These are phyloP conservation scores for Salvelinus fontinalis DNA, from an alignment of 2,113 vertebrate species.

Conservation along the genomic window DNA sequence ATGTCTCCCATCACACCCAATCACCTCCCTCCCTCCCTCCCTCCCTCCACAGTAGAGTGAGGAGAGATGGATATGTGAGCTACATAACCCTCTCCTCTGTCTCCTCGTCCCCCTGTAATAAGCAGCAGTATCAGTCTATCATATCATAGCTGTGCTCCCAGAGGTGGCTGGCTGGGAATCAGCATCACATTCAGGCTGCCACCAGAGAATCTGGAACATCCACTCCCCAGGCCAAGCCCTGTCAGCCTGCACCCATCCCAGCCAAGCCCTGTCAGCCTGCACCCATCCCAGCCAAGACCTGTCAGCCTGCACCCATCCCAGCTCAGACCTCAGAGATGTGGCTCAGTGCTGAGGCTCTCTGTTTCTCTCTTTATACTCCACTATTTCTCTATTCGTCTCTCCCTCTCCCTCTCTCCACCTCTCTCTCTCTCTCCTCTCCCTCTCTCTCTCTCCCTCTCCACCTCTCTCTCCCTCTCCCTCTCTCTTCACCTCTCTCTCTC, in stretches of 20 bases:
- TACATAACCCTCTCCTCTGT: background rate
- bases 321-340: background rate
- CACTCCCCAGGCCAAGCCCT: slow-evolving; percentile 22
- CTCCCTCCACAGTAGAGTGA: background rate
- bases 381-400: background rate
- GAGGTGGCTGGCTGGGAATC: slow-evolving; percentile 14
- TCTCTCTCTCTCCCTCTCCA: background rate
- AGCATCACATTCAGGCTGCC: slow-evolving; percentile 2
- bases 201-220: slow-evolving; percentile 16
- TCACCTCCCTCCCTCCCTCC: background rate
- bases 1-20: background rate
- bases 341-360: background rate
- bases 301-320: slow-evolving; percentile 17
- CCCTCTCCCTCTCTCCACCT: background rate
- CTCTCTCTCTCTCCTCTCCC: background rate
- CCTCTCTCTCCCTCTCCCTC: too few relatives aligned
- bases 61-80: background rate
- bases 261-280: slow-evolving; percentile 16
- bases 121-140: background rate
- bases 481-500: fast-evolving
- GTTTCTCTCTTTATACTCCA: background rate
- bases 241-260: slow-evolving; percentile 16
- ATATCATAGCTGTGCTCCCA: background rate
- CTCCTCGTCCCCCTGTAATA: background rate
- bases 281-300: slow-evolving; percentile 3